Evolutionary conservation across 2,888 invertebrate genomes (phyloP), one percentile per base, ranked within the genome.

Genomic region (Cephonodes hylas): DNA sequence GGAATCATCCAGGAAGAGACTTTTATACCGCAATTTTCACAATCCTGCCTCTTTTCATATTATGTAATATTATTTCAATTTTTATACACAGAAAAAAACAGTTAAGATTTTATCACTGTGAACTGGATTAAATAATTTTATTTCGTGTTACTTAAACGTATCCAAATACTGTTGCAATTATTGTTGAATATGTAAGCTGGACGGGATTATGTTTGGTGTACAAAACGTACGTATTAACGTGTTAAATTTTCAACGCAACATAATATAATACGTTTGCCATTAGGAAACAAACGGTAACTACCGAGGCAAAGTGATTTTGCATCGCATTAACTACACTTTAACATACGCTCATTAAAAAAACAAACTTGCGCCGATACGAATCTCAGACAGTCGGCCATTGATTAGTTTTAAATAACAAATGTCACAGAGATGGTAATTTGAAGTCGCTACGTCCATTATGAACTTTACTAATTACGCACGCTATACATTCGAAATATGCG

Each of bases 11-110:
- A 58, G 58, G 58, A 59, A 62, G 58, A 59, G 64, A 66, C 62
- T 60, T 61, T 63, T 65, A 64, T 66, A 69, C 63, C 63, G 61
- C 42, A 64, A 64, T 53, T 31, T 53, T 53, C 27, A 53, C 23
- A 53, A 42, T 25, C 38, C 38, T 48, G 13, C 22, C 18, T 53
- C 10, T 60, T 38, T 48, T 42, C 38, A 25, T 53, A n/a, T 25
- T 58, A 53, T 31, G 31, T 53, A 53, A 53, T 53, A 18, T 27
- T 31, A 53, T 31, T 31, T 53, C 27, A 15, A 31, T 27, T 46
- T 53, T 31, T n/a, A n/a, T n/a, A 53, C 27, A 53, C 31, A 31
- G 27, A 53, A 18, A 27, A 20, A 27, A 53, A 53, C 53, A 18
- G 53, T 53, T 31, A 53, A 53, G 53, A 53, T 53, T 53, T 27